phyloP scores from a whole-genome alignment of 2,113 vertebrate species.

The Telmatochromis sp. region DNA sequence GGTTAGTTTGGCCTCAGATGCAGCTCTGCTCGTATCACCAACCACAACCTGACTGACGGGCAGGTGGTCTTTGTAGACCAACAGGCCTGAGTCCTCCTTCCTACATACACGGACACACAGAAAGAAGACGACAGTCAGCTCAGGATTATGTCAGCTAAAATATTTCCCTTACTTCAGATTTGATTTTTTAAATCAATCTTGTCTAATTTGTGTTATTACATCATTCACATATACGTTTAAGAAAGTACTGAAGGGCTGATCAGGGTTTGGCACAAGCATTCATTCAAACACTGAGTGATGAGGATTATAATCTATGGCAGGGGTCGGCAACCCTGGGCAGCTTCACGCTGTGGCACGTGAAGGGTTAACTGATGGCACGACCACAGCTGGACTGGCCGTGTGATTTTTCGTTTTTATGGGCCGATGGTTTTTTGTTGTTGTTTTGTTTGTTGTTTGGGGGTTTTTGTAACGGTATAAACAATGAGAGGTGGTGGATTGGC shows the following conservation, averaged over 20 bases:
- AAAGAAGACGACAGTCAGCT: neutral
- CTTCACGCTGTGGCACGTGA: fast-evolving
- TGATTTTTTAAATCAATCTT: neutral
- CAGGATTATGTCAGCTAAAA: neutral
- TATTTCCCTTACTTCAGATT: neutral
- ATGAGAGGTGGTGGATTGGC: fast-evolving
- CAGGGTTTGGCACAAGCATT: neutral
- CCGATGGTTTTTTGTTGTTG: neutral
- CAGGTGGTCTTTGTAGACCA: conserved; percentile 93
- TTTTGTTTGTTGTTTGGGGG: neutral
- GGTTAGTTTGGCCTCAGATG: conserved; percentile 88
- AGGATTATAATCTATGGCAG: neutral
- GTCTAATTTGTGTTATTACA: neutral
- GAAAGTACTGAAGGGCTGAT: neutral
- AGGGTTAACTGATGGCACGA: fast-evolving
- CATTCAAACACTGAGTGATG: neutral
- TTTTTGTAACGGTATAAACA: fast-evolving
- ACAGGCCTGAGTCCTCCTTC: conserved; percentile 86
- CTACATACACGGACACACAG: conserved; percentile 49
- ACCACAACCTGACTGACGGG: conserved; percentile 88
- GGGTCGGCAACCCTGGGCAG: neutral
- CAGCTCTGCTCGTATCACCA: conserved; percentile 80
- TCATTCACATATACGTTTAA: neutral
- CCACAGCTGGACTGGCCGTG: neutral
- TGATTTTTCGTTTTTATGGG: neutral